Base-by-base conservation (phyloP, 2,113 vertebrate species). In the Platanista minor region DNA sequence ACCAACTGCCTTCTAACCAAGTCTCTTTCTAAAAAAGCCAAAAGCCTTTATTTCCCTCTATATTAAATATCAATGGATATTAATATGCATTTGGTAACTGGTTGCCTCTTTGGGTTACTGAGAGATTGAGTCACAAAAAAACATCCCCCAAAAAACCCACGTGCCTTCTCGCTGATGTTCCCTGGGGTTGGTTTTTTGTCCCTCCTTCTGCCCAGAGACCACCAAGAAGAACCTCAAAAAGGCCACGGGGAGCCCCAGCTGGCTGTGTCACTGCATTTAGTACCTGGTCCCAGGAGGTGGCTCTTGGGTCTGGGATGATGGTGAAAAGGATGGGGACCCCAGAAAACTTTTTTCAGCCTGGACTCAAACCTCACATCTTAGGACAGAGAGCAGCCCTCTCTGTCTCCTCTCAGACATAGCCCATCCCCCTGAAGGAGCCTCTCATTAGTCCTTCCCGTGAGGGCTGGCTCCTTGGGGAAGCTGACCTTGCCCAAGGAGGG, bases 391-490 rank as follows among this genome's bases (percentile, higher is more conserved):
- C 8, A 39, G 12, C 27, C 17, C 1, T 23, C 27, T 1, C 33
- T 3, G 5, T 21, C n/a, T 71, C 59, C 36, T 62, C 41, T 54
- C 62, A 85, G 83, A 67, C 6, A 39, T 20, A 46, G 20, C 31
- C 1, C 0, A 1, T 9, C 4, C 29, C 23, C 62, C n/a, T 46
- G 0, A 3, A 36, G 41, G 46, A 69, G 4, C 12, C 46, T 25
- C 64, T 36, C 12, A 0, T 43, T 36, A 1, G 17, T 20, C 36
- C 27, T 71, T 46, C 36, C 59, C 7, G 5, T 1, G 36, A 36
- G 23, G 46, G 17, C 62, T 41, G 78, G 43, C 41, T 49, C 66
- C 49, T 25, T n/a, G 17, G 14, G 61, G 81, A 46, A 57, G 18
- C 6, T 41, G 17, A 27, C 29, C 43, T 69, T 49, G 33, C 5